Evolutionary conservation across 2,113 vertebrate genomes (phyloP), one percentile per base, ranked within the genome.

Genomic region (Thalassarche chlororhynchos): DNA sequence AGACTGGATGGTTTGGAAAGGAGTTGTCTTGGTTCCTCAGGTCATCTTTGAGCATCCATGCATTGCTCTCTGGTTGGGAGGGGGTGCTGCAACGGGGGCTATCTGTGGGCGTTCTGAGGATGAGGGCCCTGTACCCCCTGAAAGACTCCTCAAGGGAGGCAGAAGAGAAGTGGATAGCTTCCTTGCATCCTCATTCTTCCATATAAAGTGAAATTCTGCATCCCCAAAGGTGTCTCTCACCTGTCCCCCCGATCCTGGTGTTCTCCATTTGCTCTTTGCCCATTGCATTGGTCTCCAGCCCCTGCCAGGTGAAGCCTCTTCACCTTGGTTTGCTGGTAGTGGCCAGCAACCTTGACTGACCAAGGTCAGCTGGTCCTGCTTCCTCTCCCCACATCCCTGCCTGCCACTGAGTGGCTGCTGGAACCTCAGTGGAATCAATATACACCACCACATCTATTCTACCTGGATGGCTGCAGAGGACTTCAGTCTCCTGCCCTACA

Each of bases 171-270:
- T n/a, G 18, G 6, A 40, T 17, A 40, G 7, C 15, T 85, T 65
- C 40, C 26, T 74, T 36, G 5, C 72, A 26, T 68, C 23, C 32
- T 81, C 29, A n/a, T 70, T 89, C 42, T 75, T 87, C 21, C 7
- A 36, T 10, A 2, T 25, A 16, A 74, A 75, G 14, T 47, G n/a
- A 79, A 92, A 87, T 76, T 74, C 77, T 82, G 26, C 38, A 64
- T 61, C 31, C 17, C 10, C 32, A 54, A 54, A 72, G 11, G 10
- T 38, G 14, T 58, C 8, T 58, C 12, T 84, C n/a, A 31, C 7
- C 31, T 5, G 1, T 12, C 6, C 7, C 24, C 12, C 42, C 58
- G 14, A 36, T 47, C 10, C 19, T 3, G 1, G 23, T 47, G 26
- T 25, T 66, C 40, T 71, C 26, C 14, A 12, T 68, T 81, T 72